Percentiles rank a stretch among this genome's conserved stretches.
Conservation (phyloP, 2,888 invertebrate species). For the Temnothorax unifasciatus region DNA sequence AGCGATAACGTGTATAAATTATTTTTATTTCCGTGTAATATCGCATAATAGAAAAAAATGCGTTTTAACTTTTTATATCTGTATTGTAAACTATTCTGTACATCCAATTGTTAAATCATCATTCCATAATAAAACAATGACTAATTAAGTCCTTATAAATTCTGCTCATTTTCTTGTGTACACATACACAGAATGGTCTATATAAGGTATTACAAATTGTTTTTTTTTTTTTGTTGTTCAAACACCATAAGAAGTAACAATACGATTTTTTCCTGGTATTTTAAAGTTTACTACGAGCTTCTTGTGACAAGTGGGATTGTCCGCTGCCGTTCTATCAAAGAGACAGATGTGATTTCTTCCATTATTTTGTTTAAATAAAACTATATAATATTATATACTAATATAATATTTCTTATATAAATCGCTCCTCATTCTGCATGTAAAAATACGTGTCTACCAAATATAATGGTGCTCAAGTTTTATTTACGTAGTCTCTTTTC, state of each 20-base stretch:
- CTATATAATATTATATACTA: neutral
- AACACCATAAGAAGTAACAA: neutral
- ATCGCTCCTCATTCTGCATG: constrained; percentile 9
- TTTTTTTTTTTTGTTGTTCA: neutral
- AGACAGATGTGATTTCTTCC: neutral
- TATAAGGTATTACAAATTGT: neutral
- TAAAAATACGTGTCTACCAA: constrained; percentile 43
- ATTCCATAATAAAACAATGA: constrained; percentile 54
- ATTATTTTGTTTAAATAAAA: neutral
- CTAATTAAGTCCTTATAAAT: neutral
- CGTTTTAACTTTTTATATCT: constrained; percentile 26
- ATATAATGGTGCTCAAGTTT: constrained; percentile 42
- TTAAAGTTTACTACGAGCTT: neutral
- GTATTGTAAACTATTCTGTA: constrained; percentile 40
- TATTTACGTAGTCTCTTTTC: constrained; percentile 33
- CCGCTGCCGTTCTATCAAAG: neutral
- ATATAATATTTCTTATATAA: constrained; percentile 14
- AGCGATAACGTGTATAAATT: constrained; percentile 35
- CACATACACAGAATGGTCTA: neutral
- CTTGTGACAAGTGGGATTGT: neutral
- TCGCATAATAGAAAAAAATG: constrained; percentile 43
- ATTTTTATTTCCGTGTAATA: constrained; percentile 48
- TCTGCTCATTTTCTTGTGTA: constrained; percentile 11
- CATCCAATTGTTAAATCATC: constrained; percentile 37
- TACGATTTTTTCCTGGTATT: neutral